Conservation (phyloP, 2,888 invertebrate species). For the Nesidiocoris tenuis region DNA sequence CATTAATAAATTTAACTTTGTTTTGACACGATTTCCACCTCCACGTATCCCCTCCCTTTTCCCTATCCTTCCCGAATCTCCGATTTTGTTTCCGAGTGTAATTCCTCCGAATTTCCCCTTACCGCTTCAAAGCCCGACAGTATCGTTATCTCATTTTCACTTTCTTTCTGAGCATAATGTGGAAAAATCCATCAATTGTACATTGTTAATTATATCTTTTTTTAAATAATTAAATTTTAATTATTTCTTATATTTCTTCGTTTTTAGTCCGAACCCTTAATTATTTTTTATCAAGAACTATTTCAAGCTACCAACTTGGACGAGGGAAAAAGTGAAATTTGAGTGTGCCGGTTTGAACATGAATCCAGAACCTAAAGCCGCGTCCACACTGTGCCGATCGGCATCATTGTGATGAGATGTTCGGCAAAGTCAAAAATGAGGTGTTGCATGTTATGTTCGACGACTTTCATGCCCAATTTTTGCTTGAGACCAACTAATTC, state of each 20-base stretch:
- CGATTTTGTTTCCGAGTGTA: background rate
- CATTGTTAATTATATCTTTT: conserved; percentile 42
- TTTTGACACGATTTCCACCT: background rate
- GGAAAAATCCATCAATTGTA: conserved; percentile 35
- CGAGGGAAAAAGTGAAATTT: no score
- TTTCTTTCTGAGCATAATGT: conserved; percentile 9
- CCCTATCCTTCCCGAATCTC: conserved; percentile 3
- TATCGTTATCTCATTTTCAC: background rate
- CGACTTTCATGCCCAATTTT: no score
- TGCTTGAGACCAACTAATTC: no score
- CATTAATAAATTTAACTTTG: conserved; percentile 9
- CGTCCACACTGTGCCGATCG: no score
- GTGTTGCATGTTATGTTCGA: no score
- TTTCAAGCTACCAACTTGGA: no score
- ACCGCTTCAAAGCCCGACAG: background rate
- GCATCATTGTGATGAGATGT: no score
- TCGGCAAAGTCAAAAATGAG: no score
- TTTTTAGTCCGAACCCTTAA: no score
- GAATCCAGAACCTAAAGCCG: no score
- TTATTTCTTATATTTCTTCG: conserved; percentile 30
- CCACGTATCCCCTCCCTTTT: conserved; percentile 12
- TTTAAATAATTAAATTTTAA: conserved; percentile 42
- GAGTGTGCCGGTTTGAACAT: no score
- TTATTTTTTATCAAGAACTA: no score
- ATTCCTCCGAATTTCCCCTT: background rate